These are phyloP conservation scores for Drosophila kohkoa DNA, from an alignment of 1,140 invertebrate genomes.

Conservation along the genomic window DNA sequence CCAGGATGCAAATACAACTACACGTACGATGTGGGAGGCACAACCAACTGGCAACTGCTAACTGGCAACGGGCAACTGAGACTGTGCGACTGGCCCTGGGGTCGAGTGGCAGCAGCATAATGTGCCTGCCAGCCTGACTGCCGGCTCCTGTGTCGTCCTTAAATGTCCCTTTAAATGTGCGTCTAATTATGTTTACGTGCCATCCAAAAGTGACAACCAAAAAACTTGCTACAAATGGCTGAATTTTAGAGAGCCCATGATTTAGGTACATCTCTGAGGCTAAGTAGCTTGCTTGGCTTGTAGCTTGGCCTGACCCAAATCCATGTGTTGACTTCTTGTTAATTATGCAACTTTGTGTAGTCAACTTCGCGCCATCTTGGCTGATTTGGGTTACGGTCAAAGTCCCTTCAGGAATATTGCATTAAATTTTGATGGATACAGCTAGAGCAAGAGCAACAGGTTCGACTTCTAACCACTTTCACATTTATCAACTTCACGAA, in stretches of 20 bases:
- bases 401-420: slow-evolving; percentile 42
- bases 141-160: slow-evolving; percentile 44
- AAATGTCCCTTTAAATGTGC: slow-evolving; percentile 81
- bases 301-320: slow-evolving; percentile 53
- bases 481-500: slow-evolving; percentile 22
- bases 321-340: slow-evolving; percentile 72
- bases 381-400: slow-evolving; percentile 29
- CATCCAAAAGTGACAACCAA: slow-evolving; percentile 47
- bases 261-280: slow-evolving; percentile 4
- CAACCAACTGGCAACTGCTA: slow-evolving; percentile 25
- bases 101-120: slow-evolving; percentile 42
- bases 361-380: slow-evolving; percentile 42
- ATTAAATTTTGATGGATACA: slow-evolving; percentile 59
- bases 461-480: neutral
- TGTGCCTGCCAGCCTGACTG: slow-evolving; percentile 28
- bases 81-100: slow-evolving; percentile 22
- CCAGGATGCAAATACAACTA: slow-evolving; percentile 61
- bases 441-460: slow-evolving; percentile 23
- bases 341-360: slow-evolving; percentile 68
- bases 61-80: neutral
- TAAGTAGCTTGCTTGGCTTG: too few species aligned
- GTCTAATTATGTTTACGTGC: slow-evolving; percentile 80
- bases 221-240: slow-evolving; percentile 54
- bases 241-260: slow-evolving; percentile 55
- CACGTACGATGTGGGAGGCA: slow-evolving; percentile 54